Evolutionary conservation across 2,888 invertebrate species (phyloP).

Genomic region (Nematopogon swammerdamellus): DNA sequence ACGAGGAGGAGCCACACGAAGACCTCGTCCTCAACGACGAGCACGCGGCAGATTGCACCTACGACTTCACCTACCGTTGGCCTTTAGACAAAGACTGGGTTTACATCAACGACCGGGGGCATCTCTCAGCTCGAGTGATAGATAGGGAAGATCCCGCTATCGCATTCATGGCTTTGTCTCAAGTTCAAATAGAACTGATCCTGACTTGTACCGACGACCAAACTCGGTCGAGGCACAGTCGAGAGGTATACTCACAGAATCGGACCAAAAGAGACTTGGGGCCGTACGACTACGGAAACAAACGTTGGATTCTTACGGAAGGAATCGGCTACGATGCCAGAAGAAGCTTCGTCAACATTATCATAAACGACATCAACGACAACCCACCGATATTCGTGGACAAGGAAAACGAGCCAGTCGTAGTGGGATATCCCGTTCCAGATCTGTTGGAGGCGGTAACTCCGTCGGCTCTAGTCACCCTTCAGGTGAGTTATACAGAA

Average conservation of each 20-base stretch:
- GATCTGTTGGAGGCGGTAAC: conserved; percentile 32
- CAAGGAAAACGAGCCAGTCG: conserved; percentile 30
- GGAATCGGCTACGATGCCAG: conserved; percentile 31
- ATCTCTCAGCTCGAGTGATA: conserved; percentile 28
- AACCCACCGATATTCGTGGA: conserved; percentile 42
- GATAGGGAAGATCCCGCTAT: conserved; percentile 45
- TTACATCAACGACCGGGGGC: conserved; percentile 31
- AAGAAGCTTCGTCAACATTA: conserved; percentile 39
- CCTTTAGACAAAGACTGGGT: conserved; percentile 37
- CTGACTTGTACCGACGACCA: conserved; percentile 27
- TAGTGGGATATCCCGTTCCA: conserved; percentile 41
- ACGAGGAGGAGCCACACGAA: conserved; percentile 33
- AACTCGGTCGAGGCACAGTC: conserved; percentile 3
- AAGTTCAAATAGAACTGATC: conserved; percentile 42
- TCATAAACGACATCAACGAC: conserved; percentile 55
- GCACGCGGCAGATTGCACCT: conserved; percentile 25
- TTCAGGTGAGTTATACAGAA: conserved; percentile 48
- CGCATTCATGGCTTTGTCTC: conserved; percentile 43
- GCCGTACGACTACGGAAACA: conserved; percentile 32
- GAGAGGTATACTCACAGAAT: background rate
- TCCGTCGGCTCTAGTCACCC: conserved; percentile 38
- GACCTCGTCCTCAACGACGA: conserved; percentile 24
- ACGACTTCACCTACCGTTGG: conserved; percentile 32
- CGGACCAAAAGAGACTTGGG: conserved; percentile 28
- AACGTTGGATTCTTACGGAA: conserved; percentile 39